A percentile compares a stretch with the other conserved stretches of the same genome.
These are phyloP conservation scores for Leptinotarsa peninsularis DNA, from an alignment of 2,888 invertebrate genomes.

Conservation along the genomic window DNA sequence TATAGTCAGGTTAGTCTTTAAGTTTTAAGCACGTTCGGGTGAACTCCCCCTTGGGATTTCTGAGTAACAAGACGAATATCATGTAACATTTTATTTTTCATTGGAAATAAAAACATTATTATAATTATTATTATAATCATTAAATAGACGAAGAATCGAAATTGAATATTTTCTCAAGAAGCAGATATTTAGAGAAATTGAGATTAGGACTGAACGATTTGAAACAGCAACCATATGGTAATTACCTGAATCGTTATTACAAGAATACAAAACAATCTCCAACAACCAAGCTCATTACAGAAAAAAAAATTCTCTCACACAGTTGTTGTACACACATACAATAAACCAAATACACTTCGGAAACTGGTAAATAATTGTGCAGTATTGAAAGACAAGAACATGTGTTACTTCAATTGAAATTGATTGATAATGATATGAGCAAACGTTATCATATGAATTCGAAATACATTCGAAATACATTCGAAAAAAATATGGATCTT, in stretches of 20 bases:
- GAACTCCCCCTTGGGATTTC: too few relatives aligned
- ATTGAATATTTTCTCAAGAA: neutral
- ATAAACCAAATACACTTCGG: neutral
- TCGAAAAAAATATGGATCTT: neutral
- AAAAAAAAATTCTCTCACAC: neutral
- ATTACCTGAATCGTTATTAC: neutral
- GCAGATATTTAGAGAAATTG: neutral
- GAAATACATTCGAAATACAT: too few relatives aligned
- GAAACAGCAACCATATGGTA: neutral
- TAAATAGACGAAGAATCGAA: neutral
- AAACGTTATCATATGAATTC: neutral
- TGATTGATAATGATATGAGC: neutral
- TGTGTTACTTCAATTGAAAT: neutral
- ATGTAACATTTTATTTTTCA: too few relatives aligned
- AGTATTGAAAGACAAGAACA: neutral
- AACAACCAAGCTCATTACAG: neutral
- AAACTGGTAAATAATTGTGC: neutral
- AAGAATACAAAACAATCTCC: neutral
- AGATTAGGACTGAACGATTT: neutral
- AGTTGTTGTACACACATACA: neutral
- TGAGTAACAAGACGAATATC: too few relatives aligned
- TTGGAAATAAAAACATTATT: too few relatives aligned
- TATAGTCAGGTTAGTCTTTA: too few relatives aligned
- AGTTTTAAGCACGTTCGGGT: too few relatives aligned
- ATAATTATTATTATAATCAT: too few relatives aligned